A percentile compares a stretch with the other conserved stretches of the same genome.
These are phyloP conservation scores for Peromyscus melanophrys DNA, from an alignment of 2,797 vertebrate species.

Conservation along the genomic window DNA sequence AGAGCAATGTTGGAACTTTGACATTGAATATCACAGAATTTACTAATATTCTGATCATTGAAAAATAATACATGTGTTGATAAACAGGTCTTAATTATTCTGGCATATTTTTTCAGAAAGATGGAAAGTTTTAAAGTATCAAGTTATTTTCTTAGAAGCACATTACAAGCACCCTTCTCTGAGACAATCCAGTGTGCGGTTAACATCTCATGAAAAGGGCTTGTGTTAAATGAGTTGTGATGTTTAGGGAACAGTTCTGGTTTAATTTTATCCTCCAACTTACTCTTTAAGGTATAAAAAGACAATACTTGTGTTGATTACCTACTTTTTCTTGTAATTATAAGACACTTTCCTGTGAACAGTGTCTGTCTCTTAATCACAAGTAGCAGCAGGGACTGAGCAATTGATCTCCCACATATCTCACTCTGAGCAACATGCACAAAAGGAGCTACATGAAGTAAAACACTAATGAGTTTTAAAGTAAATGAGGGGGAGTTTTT, in stretches of 20 bases:
- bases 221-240: slow-evolving; percentile 74
- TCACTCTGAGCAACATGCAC: slow-evolving; percentile 56
- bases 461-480: slow-evolving; percentile 61
- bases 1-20: neutral
- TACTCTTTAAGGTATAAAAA: slow-evolving; percentile 69
- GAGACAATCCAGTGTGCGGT: slow-evolving; percentile 10
- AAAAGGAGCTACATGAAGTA: slow-evolving; percentile 60
- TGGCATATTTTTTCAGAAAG: neutral
- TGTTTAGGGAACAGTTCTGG: slow-evolving; percentile 67
- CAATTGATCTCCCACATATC: slow-evolving; percentile 65
- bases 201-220: slow-evolving; percentile 59
- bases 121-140: slow-evolving; percentile 45
- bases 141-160: slow-evolving; percentile 19
- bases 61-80: neutral
- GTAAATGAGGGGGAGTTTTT: slow-evolving; percentile 32
- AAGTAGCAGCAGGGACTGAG: slow-evolving; percentile 80
- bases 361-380: slow-evolving; percentile 84
- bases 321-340: slow-evolving; percentile 82
- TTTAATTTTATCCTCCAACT: slow-evolving; percentile 69
- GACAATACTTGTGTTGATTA: slow-evolving; percentile 83
- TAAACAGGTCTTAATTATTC: neutral
- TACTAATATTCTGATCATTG: neutral
- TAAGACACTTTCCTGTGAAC: slow-evolving; percentile 83
- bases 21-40: neutral
- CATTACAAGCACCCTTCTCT: neutral